A percentile compares a stretch with the other conserved stretches of the same genome.
Conservation (phyloP, 1,140 invertebrate genomes). For the Musca domestica region DNA sequence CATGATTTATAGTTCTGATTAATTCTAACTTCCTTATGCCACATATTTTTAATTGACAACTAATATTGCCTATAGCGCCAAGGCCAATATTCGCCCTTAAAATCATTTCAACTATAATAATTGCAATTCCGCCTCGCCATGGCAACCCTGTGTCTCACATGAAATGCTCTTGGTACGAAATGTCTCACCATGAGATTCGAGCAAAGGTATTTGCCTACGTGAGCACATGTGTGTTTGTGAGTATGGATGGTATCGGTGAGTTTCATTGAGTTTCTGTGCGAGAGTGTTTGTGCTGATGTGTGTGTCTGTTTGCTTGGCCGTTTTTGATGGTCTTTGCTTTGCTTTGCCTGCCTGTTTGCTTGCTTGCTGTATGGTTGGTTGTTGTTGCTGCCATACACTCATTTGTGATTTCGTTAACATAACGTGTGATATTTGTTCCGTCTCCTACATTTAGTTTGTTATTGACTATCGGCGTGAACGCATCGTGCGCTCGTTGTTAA, state of each 20-base stretch:
- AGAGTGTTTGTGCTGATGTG: not conserved
- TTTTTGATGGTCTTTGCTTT: not conserved
- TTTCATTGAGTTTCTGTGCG: not conserved
- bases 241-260: not conserved
- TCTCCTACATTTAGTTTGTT: slow-evolving; percentile 15
- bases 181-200: too few species aligned
- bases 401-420: slow-evolving; percentile 1
- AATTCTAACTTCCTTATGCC: too few species aligned
- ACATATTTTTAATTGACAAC: too few species aligned
- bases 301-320: not conserved
- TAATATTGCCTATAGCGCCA: too few species aligned
- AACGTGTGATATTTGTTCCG: slow-evolving; percentile 12
- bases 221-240: not conserved
- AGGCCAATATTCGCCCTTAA: too few species aligned
- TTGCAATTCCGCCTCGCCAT: too few species aligned
- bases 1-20: too few species aligned
- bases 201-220: slow-evolving; percentile 3
- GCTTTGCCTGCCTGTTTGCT: not conserved
- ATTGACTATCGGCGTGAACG: slow-evolving; percentile 9
- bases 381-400: not conserved
- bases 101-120: too few species aligned
- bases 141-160: too few species aligned
- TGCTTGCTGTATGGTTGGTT: not conserved
- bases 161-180: too few species aligned
- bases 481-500: slow-evolving; percentile 16